Conservation (phyloP, 1,140 invertebrate species). For the Bemisia tabaci region DNA sequence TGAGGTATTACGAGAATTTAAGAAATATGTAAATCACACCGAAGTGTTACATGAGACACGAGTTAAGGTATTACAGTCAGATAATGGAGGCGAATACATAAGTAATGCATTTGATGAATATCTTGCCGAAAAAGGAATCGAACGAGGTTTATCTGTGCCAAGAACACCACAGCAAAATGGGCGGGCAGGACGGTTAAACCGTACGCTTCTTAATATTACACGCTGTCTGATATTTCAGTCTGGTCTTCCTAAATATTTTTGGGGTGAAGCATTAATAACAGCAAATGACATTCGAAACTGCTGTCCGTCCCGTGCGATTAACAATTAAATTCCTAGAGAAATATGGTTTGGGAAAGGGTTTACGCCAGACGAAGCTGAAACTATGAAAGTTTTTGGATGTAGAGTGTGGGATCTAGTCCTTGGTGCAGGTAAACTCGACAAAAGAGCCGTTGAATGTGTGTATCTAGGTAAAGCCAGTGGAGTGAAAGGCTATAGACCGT, state of each 20-base stretch:
- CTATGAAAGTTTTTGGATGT: not conserved
- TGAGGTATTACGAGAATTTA: not conserved
- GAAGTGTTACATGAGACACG: not conserved
- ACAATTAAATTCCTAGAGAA: not conserved
- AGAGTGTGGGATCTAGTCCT: not conserved
- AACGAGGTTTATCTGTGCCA: not conserved
- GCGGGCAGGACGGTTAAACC: conserved; percentile 1
- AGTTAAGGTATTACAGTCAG: not conserved
- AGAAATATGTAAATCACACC: not conserved
- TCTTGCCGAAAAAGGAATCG: conserved; percentile 3
- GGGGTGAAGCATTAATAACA: not conserved
- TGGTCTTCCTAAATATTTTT: not conserved
- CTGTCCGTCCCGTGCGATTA: not conserved
- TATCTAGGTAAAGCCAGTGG: not conserved
- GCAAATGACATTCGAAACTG: not conserved
- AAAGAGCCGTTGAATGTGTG: not conserved
- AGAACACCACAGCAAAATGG: conserved; percentile 6
- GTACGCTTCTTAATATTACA: not conserved
- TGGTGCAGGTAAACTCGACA: not conserved
- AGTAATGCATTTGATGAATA: conserved; percentile 4
- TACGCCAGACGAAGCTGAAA: not conserved
- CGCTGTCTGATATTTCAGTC: not conserved
- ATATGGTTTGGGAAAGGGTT: not conserved
- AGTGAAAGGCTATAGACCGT: not conserved
- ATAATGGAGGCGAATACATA: conserved; percentile 8